Evolutionary conservation across 2,888 invertebrate genomes (phyloP).

Genomic region (Mactromeris polynyma): DNA sequence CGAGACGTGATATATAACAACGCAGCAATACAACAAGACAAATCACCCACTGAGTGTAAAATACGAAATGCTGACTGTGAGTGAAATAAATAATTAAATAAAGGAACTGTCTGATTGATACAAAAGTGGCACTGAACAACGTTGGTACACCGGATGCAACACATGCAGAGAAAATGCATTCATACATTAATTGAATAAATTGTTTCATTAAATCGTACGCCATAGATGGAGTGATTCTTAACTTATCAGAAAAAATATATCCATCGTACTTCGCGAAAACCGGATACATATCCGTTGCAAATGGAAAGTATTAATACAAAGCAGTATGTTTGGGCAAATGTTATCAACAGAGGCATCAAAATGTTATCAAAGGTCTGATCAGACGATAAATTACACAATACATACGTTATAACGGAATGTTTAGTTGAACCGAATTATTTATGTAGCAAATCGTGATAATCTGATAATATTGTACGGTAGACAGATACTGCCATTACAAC

Average conservation of each 20-base stretch:
- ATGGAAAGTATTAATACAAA: not conserved
- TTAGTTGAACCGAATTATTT: not conserved
- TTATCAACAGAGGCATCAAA: not conserved
- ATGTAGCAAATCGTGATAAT: not conserved
- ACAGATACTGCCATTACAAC: not conserved
- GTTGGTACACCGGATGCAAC: not conserved
- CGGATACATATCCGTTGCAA: not conserved
- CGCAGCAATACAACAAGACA: no score
- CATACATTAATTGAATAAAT: not conserved
- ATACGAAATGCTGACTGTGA: no score
- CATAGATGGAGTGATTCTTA: not conserved
- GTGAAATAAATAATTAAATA: no score
- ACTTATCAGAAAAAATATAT: not conserved
- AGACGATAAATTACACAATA: not conserved
- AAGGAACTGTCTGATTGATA: no score
- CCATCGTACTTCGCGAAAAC: not conserved
- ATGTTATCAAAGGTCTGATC: slow-evolving; percentile 5
- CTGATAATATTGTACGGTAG: not conserved
- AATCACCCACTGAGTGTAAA: no score
- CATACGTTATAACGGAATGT: not conserved
- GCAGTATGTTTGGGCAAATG: not conserved
- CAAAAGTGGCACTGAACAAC: no score
- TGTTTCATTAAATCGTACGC: not conserved
- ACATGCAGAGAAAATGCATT: not conserved
- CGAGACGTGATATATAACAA: no score